A percentile compares a stretch with the other conserved stretches of the same genome.
Evolutionary conservation across 2,797 vertebrate genomes (phyloP).

Genomic region (Pseudomugil gertrudae): DNA sequence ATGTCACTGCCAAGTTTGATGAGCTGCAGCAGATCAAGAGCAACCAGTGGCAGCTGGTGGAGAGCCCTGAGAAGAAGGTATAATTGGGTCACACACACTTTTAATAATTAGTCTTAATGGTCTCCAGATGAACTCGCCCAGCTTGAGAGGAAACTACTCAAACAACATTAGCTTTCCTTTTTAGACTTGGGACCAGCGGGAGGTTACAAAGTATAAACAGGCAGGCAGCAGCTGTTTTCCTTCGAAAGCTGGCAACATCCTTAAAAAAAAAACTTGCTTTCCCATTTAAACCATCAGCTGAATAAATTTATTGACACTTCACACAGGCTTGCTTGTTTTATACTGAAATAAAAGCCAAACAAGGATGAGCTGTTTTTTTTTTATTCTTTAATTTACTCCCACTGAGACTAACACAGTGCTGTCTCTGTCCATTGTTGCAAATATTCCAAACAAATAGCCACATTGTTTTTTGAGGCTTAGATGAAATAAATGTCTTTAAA

Average conservation of each 20-base stretch:
- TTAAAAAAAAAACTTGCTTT: slow-evolving; percentile 5
- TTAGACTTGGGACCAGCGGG: slow-evolving; percentile 44
- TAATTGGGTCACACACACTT: slow-evolving; percentile 12
- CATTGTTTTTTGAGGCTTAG: neutral
- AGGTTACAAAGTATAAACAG: slow-evolving; percentile 42
- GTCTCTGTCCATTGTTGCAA: neutral
- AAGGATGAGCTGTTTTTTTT: neutral
- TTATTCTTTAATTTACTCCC: neutral
- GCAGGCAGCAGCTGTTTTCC: slow-evolving; percentile 18
- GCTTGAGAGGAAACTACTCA: slow-evolving; percentile 31
- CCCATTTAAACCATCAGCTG: neutral
- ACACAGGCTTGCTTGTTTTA: neutral
- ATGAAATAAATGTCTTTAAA: neutral
- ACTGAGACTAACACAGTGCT: neutral
- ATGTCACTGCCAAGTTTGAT: slow-evolving; percentile 98
- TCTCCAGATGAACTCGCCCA: slow-evolving; percentile 36
- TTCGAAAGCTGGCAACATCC: neutral
- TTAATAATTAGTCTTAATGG: slow-evolving; percentile 42
- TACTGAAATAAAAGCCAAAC: neutral
- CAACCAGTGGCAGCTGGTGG: slow-evolving; percentile 91
- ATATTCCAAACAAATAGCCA: neutral
- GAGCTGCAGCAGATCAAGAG: slow-evolving; percentile 97
- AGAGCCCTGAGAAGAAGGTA: slow-evolving; percentile 93
- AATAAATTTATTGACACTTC: slow-evolving; percentile 1
- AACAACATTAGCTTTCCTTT: slow-evolving; percentile 30